phyloP scores from a whole-genome alignment of 2,113 vertebrate genomes.

The Camelus bactrianus region DNA sequence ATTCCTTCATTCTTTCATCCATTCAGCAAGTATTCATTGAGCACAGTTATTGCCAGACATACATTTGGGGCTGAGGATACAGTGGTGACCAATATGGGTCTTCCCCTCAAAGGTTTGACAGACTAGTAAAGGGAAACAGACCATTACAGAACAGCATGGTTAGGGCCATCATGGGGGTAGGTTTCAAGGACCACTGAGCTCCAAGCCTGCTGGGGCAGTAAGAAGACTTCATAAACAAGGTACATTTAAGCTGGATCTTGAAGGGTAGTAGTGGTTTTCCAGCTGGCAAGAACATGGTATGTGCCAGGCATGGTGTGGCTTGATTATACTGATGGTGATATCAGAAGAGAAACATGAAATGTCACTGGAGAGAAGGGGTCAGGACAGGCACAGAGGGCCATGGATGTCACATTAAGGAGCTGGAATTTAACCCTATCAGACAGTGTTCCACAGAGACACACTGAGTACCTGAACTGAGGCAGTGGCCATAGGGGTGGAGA shows the following conservation, averaged over 20 bases:
- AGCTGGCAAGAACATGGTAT: neutral
- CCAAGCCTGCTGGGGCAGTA: neutral
- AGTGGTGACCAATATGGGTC: neutral
- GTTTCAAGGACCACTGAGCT: neutral
- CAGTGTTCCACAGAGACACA: neutral
- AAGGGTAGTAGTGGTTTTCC: neutral
- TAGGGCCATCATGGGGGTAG: neutral
- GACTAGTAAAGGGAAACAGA: neutral
- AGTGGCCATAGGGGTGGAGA: neutral
- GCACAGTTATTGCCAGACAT: neutral
- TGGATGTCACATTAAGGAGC: accelerated
- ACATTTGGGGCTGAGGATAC: neutral
- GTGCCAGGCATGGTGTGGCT: neutral
- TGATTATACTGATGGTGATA: neutral
- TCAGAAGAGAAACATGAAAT: neutral
- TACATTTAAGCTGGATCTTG: neutral
- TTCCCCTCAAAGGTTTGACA: neutral
- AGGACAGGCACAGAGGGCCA: neutral
- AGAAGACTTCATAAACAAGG: neutral
- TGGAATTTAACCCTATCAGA: neutral
- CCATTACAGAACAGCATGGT: neutral
- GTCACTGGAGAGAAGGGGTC: neutral
- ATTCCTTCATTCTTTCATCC: neutral
- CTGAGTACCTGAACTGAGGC: neutral
- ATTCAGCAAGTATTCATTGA: neutral